Evolutionary conservation across 1,140 invertebrate species (phyloP).

Genomic region (Drosophila subobscura): DNA sequence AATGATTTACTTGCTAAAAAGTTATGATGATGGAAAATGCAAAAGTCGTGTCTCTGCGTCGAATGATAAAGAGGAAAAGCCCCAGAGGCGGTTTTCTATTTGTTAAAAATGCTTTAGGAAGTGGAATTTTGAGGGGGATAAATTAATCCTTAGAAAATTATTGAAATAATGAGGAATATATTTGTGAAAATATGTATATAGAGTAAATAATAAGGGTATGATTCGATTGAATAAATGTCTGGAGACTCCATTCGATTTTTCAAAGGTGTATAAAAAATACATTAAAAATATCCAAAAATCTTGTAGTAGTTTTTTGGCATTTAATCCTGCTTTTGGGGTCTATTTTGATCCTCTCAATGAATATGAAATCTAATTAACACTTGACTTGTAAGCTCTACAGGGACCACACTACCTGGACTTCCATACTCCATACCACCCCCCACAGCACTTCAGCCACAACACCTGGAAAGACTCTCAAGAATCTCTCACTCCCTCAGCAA

Average conservation of each 20-base stretch:
- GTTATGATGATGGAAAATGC: conserved; percentile 78
- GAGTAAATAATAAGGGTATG: too few relatives aligned
- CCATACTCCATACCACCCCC: neutral
- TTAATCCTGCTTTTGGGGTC: too few relatives aligned
- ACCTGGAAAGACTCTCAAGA: conserved; percentile 35
- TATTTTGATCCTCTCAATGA: conserved; percentile 6
- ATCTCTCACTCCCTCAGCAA: conserved; percentile 15
- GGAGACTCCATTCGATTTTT: too few relatives aligned
- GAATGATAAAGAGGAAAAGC: conserved; percentile 2
- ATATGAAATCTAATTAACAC: conserved; percentile 45
- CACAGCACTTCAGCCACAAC: neutral
- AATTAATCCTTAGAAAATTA: too few relatives aligned
- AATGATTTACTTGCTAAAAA: conserved; percentile 64
- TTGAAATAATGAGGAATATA: too few relatives aligned
- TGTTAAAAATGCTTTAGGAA: conserved; percentile 9
- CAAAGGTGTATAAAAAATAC: neutral
- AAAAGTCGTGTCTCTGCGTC: conserved; percentile 72
- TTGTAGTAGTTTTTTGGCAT: neutral
- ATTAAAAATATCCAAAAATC: neutral
- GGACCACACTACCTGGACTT: conserved; percentile 25
- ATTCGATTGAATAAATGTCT: too few relatives aligned
- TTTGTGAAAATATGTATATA: too few relatives aligned
- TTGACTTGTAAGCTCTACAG: conserved; percentile 46
- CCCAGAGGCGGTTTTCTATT: conserved; percentile 17
- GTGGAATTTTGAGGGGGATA: too few relatives aligned